Percentiles rank a stretch among this genome's conserved stretches.
phyloP scores from a whole-genome alignment of 2,888 invertebrate genomes.

The Podabrus alpinus region DNA sequence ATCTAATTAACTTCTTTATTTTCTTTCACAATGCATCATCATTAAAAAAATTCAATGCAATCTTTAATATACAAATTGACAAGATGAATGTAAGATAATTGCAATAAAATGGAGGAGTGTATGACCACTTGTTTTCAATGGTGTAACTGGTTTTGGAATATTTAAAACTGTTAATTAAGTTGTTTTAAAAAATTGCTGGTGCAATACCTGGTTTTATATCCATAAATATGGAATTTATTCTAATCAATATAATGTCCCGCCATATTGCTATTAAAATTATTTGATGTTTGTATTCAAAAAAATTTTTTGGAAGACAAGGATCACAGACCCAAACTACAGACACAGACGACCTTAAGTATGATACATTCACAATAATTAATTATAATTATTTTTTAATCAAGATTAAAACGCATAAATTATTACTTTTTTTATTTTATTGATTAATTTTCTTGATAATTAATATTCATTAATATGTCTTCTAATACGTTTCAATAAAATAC shows the following conservation, averaged over 20 bases:
- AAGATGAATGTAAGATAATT: neutral
- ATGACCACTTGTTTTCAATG: neutral
- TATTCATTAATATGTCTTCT: neutral
- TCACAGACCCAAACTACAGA: no score
- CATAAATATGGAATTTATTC: neutral
- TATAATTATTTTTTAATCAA: neutral
- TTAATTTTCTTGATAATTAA: neutral
- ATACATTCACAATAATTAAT: neutral
- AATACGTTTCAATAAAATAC: neutral
- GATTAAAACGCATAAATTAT: neutral
- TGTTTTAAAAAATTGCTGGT: neutral
- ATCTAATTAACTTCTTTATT: neutral
- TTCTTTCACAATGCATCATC: neutral
- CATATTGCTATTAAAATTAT: neutral
- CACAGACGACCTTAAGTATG: no score
- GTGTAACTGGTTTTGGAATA: neutral
- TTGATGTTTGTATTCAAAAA: no score
- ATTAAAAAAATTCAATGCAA: neutral
- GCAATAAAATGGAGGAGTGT: neutral
- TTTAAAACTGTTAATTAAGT: neutral
- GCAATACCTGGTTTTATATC: neutral
- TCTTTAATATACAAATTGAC: neutral
- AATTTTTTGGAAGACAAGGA: no score
- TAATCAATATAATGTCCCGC: neutral
- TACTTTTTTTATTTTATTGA: neutral